Evolutionary conservation across 2,797 vertebrate genomes (phyloP).

Genomic region (Cyclopterus lumpus): DNA sequence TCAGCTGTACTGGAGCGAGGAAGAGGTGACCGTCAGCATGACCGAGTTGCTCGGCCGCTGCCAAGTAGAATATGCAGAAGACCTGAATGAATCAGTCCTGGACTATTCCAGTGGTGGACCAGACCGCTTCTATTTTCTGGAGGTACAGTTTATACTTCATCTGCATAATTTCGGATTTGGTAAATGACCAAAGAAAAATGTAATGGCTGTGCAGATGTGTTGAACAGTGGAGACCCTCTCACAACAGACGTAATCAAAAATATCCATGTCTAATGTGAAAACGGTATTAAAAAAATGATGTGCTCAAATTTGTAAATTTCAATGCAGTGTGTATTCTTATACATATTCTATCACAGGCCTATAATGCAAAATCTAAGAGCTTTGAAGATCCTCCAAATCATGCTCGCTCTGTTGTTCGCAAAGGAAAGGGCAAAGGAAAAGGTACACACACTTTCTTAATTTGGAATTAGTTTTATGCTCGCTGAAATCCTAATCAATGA

Average conservation of each 20-base stretch:
- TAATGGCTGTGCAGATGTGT: too few relatives aligned
- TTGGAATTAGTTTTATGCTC: neutral
- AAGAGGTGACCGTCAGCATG: constrained; percentile 90
- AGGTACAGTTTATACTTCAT: constrained; percentile 79
- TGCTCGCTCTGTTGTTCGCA: constrained; percentile 89
- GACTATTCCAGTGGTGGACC: constrained; percentile 89
- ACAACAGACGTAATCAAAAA: too few relatives aligned
- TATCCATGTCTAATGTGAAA: neutral
- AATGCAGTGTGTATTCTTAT: neutral
- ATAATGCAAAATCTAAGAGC: constrained; percentile 91
- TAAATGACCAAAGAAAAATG: too few relatives aligned
- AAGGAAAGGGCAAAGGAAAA: constrained; percentile 98
- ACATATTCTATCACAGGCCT: constrained; percentile 83
- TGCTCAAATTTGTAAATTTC: neutral
- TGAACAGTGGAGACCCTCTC: too few relatives aligned
- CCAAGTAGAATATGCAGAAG: constrained; percentile 91
- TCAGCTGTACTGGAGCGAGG: constrained; percentile 96
- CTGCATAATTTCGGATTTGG: too few relatives aligned
- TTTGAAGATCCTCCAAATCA: constrained; percentile 98
- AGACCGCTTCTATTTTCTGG: constrained; percentile 95
- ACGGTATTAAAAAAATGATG: neutral
- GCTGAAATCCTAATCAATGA: neutral
- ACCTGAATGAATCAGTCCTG: constrained; percentile 88
- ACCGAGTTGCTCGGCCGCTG: constrained; percentile 89
- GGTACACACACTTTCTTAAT: constrained; percentile 71